Conservation (phyloP, 2,797 vertebrate genomes). For the Cottoperca gobio region DNA sequence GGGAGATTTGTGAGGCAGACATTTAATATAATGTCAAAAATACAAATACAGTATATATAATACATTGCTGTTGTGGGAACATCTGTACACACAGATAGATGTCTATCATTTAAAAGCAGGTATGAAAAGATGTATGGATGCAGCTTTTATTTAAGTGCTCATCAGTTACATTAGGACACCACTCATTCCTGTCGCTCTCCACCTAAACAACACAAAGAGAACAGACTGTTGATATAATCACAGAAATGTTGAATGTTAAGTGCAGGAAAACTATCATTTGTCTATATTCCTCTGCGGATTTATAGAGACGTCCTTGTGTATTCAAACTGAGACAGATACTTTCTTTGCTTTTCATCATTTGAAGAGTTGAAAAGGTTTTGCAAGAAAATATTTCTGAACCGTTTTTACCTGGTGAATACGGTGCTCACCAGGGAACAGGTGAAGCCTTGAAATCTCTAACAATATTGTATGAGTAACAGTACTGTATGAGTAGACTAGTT, state of each 20-base stretch:
- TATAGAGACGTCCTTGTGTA: conserved; percentile 35
- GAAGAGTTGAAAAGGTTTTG: conserved; percentile 31
- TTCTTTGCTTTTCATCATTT: conserved; percentile 38
- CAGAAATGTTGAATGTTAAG: conserved; percentile 12
- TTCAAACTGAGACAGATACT: conserved; percentile 6
- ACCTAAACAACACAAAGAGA: conserved; percentile 3
- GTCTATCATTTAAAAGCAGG: background rate
- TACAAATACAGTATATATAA: background rate
- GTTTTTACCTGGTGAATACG: conserved; percentile 39
- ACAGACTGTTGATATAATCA: background rate
- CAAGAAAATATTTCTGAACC: conserved; percentile 7
- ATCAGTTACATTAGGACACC: background rate
- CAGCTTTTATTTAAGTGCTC: conserved; percentile 4
- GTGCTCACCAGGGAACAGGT: conserved; percentile 25
- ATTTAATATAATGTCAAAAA: background rate
- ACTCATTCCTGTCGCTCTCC: background rate
- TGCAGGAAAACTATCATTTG: conserved; percentile 26
- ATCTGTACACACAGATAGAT: background rate
- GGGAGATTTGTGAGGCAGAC: background rate
- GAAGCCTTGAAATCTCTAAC: conserved; percentile 6
- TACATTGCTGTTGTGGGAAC: background rate
- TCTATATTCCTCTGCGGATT: conserved; percentile 1
- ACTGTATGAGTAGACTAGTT: conserved; percentile 55
- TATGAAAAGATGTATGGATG: conserved; percentile 5
- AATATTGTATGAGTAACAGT: conserved; percentile 37